These are phyloP conservation scores for Limnephilus auricula DNA, from an alignment of 2,888 invertebrate genomes.

Conservation along the genomic window DNA sequence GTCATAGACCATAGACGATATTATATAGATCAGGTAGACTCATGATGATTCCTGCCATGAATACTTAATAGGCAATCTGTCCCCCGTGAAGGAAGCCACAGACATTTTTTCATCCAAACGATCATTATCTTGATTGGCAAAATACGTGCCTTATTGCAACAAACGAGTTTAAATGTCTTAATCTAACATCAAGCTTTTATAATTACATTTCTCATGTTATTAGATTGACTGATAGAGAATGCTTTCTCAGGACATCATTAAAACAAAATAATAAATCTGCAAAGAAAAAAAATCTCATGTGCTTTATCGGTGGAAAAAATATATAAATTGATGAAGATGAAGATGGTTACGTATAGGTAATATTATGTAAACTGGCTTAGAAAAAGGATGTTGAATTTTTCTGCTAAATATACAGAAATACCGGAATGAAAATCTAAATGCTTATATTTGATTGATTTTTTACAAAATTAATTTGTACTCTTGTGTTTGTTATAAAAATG, in stretches of 20 bases:
- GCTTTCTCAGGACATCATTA: background rate
- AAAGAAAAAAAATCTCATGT: background rate
- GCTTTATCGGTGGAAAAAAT: too few species aligned
- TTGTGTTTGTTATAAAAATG: too few species aligned
- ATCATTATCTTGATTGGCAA: background rate
- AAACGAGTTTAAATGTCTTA: background rate
- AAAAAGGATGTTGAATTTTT: background rate
- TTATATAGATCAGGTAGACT: background rate
- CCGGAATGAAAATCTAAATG: too few species aligned
- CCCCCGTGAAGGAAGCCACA: background rate
- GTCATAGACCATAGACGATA: background rate
- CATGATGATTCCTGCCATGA: constrained; percentile 11
- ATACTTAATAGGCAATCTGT: constrained; percentile 32
- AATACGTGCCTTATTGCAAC: background rate
- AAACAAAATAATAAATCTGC: background rate
- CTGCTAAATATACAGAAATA: too few species aligned
- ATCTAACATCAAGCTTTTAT: background rate
- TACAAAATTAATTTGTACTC: too few species aligned
- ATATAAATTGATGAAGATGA: background rate
- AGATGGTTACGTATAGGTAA: too few species aligned
- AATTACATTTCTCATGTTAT: background rate
- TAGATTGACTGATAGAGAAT: background rate
- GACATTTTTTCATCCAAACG: background rate
- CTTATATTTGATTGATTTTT: too few species aligned
- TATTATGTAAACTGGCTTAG: too few species aligned